These are phyloP conservation scores for Leptopilina myrica DNA, from an alignment of 2,888 invertebrate genomes.

Conservation along the genomic window DNA sequence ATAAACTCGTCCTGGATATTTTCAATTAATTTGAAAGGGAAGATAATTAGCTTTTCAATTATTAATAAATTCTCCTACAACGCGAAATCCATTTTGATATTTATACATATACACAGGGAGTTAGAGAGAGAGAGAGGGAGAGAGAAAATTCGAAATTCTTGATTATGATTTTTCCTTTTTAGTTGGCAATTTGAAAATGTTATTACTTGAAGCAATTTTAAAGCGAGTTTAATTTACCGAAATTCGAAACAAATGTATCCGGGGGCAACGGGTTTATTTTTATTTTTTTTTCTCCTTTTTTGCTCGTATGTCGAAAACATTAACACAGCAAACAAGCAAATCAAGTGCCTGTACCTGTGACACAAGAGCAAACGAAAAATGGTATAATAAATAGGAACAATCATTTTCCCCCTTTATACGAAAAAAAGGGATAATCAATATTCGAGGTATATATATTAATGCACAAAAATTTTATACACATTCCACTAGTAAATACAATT, in stretches of 20 bases:
- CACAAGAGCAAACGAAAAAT: slow-evolving; percentile 1
- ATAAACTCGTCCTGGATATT: no score
- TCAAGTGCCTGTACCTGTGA: slow-evolving; percentile 11
- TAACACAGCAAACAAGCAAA: slow-evolving; percentile 28
- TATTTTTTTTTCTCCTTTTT: no score
- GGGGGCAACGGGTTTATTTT: neutral
- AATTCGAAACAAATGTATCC: slow-evolving; percentile 22
- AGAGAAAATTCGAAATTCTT: neutral
- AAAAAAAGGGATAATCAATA: slow-evolving; percentile 31
- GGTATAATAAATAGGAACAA: slow-evolving; percentile 17
- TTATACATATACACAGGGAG: no score
- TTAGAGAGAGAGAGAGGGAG: no score
- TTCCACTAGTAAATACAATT: no score
- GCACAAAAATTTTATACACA: neutral
- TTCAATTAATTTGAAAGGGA: no score
- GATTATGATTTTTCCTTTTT: neutral
- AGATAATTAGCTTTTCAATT: no score
- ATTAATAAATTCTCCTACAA: no score
- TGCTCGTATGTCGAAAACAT: slow-evolving; percentile 33
- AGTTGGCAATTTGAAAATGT: neutral
- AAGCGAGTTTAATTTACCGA: slow-evolving; percentile 28
- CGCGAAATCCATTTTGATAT: no score
- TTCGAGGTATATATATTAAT: neutral
- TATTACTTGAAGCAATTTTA: slow-evolving; percentile 27
- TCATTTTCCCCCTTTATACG: neutral